Evolutionary conservation across 2,797 vertebrate species (phyloP).

Genomic region (Rhinatrema bivittatum): DNA sequence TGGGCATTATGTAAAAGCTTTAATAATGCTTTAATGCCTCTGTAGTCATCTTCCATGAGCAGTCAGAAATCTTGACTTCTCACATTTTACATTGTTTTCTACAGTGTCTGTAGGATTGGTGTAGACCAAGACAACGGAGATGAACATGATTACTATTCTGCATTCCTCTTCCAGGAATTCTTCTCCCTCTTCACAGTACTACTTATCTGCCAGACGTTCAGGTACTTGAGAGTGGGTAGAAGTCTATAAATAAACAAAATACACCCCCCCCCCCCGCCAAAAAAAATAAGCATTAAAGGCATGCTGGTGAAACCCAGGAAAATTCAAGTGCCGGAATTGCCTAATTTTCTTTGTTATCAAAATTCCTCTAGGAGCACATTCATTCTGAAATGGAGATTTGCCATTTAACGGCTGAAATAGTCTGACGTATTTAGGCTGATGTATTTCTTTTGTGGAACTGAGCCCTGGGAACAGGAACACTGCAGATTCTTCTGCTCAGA

Average conservation of each 20-base stretch:
- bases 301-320: constrained; percentile 13
- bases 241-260: too few relatives aligned
- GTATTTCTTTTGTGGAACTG: constrained; percentile 40
- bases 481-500: constrained; percentile 39
- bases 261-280: too few relatives aligned
- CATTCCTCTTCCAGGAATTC: background rate
- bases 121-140: constrained; percentile 25
- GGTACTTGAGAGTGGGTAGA: too few relatives aligned
- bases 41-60: too few relatives aligned
- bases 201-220: too few relatives aligned
- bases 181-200: too few relatives aligned
- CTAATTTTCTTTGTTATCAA: constrained; percentile 29
- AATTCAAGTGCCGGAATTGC: constrained; percentile 19
- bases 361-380: constrained; percentile 28
- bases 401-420: constrained; percentile 42
- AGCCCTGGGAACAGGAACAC: constrained; percentile 39
- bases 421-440: constrained; percentile 37
- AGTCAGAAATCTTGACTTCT: background rate
- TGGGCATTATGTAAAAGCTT: too few relatives aligned
- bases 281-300: constrained; percentile 14
- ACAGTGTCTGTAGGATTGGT: constrained; percentile 20
- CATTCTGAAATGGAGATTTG: constrained; percentile 37
- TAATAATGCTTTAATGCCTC: too few relatives aligned
- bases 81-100: constrained; percentile 3
- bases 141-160: constrained; percentile 28